Percentiles rank a stretch among this genome's conserved stretches.
These are phyloP conservation scores for Dynastes maya DNA, from an alignment of 2,888 invertebrate genomes.

Conservation along the genomic window DNA sequence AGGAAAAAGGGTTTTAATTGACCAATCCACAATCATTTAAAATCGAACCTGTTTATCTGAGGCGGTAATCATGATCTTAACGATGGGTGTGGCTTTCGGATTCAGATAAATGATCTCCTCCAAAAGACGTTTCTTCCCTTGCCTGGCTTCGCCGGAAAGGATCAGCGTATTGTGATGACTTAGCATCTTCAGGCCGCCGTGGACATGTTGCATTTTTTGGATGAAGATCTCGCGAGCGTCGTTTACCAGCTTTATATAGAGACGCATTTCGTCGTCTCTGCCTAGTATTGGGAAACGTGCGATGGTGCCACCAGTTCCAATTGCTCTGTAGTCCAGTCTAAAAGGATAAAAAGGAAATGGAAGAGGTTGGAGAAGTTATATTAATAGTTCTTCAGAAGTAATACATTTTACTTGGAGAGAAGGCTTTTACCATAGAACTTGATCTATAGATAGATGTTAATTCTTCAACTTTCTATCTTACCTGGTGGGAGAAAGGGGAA, in stretches of 20 bases:
- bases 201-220: conserved; percentile 31
- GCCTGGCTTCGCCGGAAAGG: conserved; percentile 73
- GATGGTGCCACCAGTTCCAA: conserved; percentile 28
- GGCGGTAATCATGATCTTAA: conserved; percentile 66
- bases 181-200: conserved; percentile 47
- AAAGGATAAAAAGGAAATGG: background rate
- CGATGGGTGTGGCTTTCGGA: conserved; percentile 66
- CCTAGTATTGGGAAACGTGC: conserved; percentile 72
- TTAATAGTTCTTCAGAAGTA: too few species aligned
- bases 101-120: conserved; percentile 73
- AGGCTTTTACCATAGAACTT: too few species aligned
- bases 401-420: too few species aligned
- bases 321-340: background rate
- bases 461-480: too few species aligned
- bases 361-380: too few species aligned
- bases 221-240: conserved; percentile 49
- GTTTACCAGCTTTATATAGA: conserved; percentile 60
- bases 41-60: conserved; percentile 66
- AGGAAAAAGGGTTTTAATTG: background rate
- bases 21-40: background rate
- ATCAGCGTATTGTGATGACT: conserved; percentile 59
- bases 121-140: conserved; percentile 77
- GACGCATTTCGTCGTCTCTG: conserved; percentile 67
- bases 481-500: too few species aligned
- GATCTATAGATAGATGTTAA: too few species aligned